Base-by-base conservation (phyloP, 2,797 vertebrate species). In the Silurus lanzhouensis region DNA sequence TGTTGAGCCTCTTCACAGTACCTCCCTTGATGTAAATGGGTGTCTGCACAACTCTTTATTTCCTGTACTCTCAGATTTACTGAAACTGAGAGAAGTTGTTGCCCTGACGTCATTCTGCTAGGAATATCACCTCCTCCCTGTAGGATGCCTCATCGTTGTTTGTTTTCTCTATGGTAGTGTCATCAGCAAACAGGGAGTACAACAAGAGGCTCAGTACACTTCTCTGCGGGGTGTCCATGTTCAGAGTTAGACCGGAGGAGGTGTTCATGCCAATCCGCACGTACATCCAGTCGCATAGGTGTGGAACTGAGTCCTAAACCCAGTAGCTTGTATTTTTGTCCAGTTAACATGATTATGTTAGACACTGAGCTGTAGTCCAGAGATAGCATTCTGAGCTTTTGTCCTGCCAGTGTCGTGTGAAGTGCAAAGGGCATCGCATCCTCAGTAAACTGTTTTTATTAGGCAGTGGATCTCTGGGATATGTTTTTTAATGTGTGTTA, bases 141-240 rank as follows among this genome's bases (percentile, higher is more conserved):
- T 48, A 80, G 38, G 20, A 60, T 63, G 61, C 12, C 58, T 78
- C 22, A 57, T 57, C 25, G 19, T 17, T 77, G 55, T 77, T 27
- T 78, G 10, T 80, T 20, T 10, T 20, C 38, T 63, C 72, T 55
- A 25, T 6, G 22, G n/a, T 48, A 22, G 72, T 55, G 46, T 75
- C 48, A 15, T 55, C 72, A 75, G n/a, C 72, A 75, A 75, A 80
- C 60, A 80, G n/a, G 14, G 61, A 66, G 78, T 48, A 46, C 61
- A 80, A 63, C 13, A 80, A 64, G 38, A 19, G 27, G 27, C 31
- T 78, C 57, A 19, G 74, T 8, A 79, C 27, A 78, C 58, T 46
- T 20, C 60, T 38, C 77, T 60, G 60, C 12, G 17, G 78, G 78
- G n/a, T 64, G 78, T 22, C 60, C 7, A 12, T 25, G 7, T 66